Conservation (phyloP, 2,113 vertebrate genomes). For the Pelusios castaneus region DNA sequence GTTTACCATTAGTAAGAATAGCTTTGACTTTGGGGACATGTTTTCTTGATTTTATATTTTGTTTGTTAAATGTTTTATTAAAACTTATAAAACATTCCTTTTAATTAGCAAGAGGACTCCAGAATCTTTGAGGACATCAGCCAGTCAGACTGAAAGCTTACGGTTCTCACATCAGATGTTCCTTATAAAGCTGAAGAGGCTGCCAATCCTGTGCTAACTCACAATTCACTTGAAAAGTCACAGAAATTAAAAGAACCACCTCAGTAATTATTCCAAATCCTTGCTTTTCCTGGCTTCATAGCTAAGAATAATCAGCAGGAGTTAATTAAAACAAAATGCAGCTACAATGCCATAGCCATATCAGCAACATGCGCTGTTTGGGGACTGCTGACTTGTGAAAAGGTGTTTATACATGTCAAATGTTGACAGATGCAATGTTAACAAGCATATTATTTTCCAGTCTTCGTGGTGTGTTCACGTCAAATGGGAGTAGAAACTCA, state of each 20-base stretch:
- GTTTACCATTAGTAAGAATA: not conserved
- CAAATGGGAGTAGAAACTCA: not conserved
- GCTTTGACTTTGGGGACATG: not conserved
- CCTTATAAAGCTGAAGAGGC: not conserved
- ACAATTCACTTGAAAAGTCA: rapidly evolving
- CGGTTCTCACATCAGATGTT: not conserved
- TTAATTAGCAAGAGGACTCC: not conserved
- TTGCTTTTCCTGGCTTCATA: not conserved
- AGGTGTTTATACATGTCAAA: rapidly evolving
- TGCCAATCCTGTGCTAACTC: not conserved
- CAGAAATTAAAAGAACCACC: rapidly evolving
- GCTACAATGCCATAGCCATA: not conserved
- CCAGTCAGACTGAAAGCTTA: not conserved
- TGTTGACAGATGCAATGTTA: not conserved
- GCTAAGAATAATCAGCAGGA: not conserved
- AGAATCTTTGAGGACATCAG: not conserved
- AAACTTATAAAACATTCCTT: not conserved
- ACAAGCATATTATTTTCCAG: not conserved
- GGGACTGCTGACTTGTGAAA: rapidly evolving
- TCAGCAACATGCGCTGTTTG: rapidly evolving
- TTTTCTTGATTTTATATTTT: not conserved
- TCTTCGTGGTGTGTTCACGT: not conserved
- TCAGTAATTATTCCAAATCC: not conserved
- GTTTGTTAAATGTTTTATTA: not conserved
- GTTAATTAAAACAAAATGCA: not conserved